These are phyloP conservation scores for Coccyzus lansbergi DNA, from an alignment of 2,797 vertebrate species.

Conservation along the genomic window DNA sequence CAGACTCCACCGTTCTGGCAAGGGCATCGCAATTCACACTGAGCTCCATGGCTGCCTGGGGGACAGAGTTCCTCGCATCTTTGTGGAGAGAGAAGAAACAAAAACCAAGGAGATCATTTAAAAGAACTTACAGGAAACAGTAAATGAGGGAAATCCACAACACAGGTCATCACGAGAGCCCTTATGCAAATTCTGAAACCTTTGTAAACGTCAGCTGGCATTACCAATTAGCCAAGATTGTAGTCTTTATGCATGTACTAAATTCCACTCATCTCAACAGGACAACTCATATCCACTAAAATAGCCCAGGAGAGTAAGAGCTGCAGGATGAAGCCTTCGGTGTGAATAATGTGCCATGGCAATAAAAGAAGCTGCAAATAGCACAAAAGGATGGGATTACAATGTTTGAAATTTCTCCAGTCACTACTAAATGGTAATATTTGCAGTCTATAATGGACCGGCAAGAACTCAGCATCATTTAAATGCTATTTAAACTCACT, in stretches of 20 bases:
- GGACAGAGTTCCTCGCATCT: conserved; percentile 96
- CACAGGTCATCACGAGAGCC: neutral
- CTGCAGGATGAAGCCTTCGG: neutral
- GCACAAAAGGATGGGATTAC: conserved; percentile 19
- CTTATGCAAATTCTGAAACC: neutral
- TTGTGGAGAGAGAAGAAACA: neutral
- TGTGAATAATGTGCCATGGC: neutral
- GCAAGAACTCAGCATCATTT: neutral
- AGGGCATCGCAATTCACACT: conserved; percentile 95
- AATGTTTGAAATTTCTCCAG: neutral
- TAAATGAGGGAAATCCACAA: neutral
- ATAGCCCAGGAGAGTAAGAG: neutral
- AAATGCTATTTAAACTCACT: neutral
- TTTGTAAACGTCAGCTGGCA: neutral
- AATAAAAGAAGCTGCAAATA: conserved; percentile 11
- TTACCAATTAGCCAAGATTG: neutral
- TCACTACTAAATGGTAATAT: neutral
- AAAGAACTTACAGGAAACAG: neutral
- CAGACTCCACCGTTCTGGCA: conserved; percentile 96
- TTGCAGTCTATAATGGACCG: neutral
- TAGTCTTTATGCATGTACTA: neutral
- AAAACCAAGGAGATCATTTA: neutral
- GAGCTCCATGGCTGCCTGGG: conserved; percentile 92
- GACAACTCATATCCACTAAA: neutral
- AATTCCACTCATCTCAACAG: neutral